A percentile compares a stretch with the other conserved stretches of the same genome.
phyloP scores from a whole-genome alignment of 2,797 vertebrate species.

The Intellagama lesueurii region DNA sequence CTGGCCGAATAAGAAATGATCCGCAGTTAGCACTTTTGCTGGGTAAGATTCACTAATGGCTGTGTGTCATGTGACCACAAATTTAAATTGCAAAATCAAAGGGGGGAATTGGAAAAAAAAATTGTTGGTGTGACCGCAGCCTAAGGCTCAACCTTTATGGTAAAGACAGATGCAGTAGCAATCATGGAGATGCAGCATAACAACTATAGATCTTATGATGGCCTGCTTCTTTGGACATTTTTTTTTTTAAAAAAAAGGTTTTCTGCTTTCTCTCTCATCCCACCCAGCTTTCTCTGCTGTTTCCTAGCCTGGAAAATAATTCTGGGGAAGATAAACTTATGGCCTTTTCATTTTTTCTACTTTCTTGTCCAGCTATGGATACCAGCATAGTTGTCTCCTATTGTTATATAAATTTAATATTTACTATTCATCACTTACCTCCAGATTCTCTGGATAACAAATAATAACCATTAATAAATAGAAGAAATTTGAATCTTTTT shows the following conservation, averaged over 20 bases:
- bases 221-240: background rate
- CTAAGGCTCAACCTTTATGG: background rate
- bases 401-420: background rate
- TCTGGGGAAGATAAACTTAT: background rate
- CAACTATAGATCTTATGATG: background rate
- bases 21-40: too few species aligned
- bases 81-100: too few species aligned
- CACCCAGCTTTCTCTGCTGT: background rate
- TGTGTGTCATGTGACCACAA: too few species aligned
- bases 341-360: background rate
- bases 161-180: conserved; percentile 22
- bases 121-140: too few species aligned
- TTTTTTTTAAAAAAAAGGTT: background rate
- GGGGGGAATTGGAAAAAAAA: too few species aligned
- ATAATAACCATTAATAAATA: too few species aligned
- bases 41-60: too few species aligned
- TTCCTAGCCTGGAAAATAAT: background rate
- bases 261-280: background rate
- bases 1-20: too few species aligned
- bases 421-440: too few species aligned
- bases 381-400: background rate
- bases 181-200: conserved; percentile 28
- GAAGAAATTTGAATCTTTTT: background rate
- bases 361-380: background rate
- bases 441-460: too few species aligned